phyloP scores from a whole-genome alignment of 1,140 invertebrate species.

The Drosophila mauritiana region DNA sequence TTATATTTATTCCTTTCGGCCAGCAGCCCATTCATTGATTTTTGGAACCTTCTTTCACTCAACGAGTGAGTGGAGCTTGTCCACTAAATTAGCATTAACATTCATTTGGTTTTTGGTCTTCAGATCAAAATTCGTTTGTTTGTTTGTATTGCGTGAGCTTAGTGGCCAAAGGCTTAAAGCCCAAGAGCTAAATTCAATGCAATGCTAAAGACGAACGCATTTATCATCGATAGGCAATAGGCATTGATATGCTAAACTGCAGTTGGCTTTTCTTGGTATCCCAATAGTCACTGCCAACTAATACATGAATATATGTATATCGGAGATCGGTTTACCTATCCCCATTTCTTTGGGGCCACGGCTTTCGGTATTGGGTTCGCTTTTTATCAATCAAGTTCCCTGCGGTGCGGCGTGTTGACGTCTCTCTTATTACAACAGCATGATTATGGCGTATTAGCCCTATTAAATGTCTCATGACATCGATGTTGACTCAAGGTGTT shows the following conservation, averaged over 20 bases:
- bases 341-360: conserved; percentile 22
- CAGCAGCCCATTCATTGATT: conserved; percentile 57
- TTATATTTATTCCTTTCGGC: conserved; percentile 48
- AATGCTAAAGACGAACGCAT: conserved; percentile 51
- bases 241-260: conserved; percentile 64
- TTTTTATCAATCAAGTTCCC: conserved; percentile 79
- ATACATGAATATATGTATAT: conserved; percentile 19
- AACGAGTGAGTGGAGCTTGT: conserved; percentile 52
- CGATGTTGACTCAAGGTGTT: conserved; percentile 60
- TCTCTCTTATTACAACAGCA: conserved; percentile 79
- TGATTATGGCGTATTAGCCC: conserved; percentile 79
- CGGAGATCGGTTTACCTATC: conserved; percentile 23
- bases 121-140: conserved; percentile 26
- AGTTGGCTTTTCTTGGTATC: conserved; percentile 47
- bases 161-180: conserved; percentile 10
- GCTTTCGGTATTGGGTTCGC: not conserved
- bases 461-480: conserved; percentile 65
- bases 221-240: conserved; percentile 41
- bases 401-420: conserved; percentile 77
- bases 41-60: conserved; percentile 27
- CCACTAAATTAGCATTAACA: conserved; percentile 80
- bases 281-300: conserved; percentile 18
- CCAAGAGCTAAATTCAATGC: conserved; percentile 23
- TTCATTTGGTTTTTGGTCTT: conserved; percentile 39
- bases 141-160: conserved; percentile 55